Base-by-base conservation (phyloP, 2,797 vertebrate genomes). In the Semaprochilodus insignis region DNA sequence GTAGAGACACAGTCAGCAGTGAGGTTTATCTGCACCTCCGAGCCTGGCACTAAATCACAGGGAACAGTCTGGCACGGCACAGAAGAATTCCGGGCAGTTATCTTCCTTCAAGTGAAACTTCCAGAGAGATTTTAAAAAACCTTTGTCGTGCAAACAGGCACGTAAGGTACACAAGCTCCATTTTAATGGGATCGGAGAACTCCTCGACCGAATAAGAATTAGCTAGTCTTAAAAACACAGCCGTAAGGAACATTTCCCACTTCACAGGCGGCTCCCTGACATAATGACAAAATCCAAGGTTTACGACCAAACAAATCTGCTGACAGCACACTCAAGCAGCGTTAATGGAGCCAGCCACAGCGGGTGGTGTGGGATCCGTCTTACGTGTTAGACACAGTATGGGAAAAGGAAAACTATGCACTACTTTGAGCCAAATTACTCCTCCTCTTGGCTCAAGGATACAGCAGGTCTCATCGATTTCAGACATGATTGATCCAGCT, bases 1-100 rank as follows among this genome's bases (percentile, higher is more conserved):
- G 54, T 62, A 62, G n/a, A 76, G 74, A 48, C n/a, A 17, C 11
- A 2, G 40, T 40, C 34, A 8, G 13, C 36, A 48, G 57, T 48
- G 44, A 48, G 31, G 44, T 48, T 76, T 14, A 60, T 74, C 57
- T 25, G 57, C n/a, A 48, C 40, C 3, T 48, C 11, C 7, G 13
- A 25, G 59, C 48, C 74, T 76, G 74, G 74, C 74, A 76, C 36
- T 59, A 60, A 74, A 59, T 59, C 73, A 62, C 11, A 62, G 21
- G 34, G 31, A 60, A 60, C 13, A 17, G 55, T 14, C 34, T 36
- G 21, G 48, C 73, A 40, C 36, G 62, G 57, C 11, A 6, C 74
- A 62, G 14, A n/a, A 44, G 57, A 25, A 34, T 62, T 76, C 57
- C 17, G 2, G 36, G 34, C 1, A 60, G 48, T 8, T 44, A 16